Evolutionary conservation across 2,113 vertebrate species (phyloP), one percentile per base, ranked within the genome.

Genomic region (Rhabdornis inornatus): DNA sequence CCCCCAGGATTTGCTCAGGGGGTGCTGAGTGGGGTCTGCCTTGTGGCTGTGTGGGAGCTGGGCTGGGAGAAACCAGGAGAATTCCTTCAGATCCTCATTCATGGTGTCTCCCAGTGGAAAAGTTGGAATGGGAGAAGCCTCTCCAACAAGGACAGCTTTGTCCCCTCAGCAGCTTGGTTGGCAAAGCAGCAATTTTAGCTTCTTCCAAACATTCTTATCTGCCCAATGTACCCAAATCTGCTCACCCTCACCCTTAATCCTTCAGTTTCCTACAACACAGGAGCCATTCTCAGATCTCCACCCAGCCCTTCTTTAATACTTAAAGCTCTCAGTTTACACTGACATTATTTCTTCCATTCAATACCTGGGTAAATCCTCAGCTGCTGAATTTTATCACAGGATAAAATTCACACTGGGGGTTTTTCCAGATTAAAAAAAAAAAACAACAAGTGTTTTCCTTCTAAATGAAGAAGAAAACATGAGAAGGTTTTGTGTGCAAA

Each of bases 241-340:
- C 78, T 91, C 65, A 22, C 52, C 37, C 66, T 81, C 90, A 72
- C 55, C 47, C 55, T 78, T 53, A 30, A 59, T 84, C 45, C 57
- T 61, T 10, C 10, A 28, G 15, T 79, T 82, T 78, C 89, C 80
- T 79, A 7, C 56, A 72, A 18, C 5, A 22, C 1, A 53, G 68
- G 70, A 87, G 31, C 37, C 45, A 21, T 21, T 45, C 49, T 83
- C 31, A 16, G 53, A 35, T 88, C 94, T 88, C 89, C 95, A 77
- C 82, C 76, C 74, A 47, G 35, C 47, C 72, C 74, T 92, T 89
- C 95, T 82, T 92, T n/a, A 83, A 76, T 86, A 64, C 86, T 93
- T 80, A 52, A 84, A 91, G 28, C 90, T 95, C 69, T 91, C 91
- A 55, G 24, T 75, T 96, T 81, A 92, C 95, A 76, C 78, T 69